Evolutionary conservation across 2,888 invertebrate species (phyloP), one percentile per base, ranked within the genome.

Genomic region (Apotomis betuletana): DNA sequence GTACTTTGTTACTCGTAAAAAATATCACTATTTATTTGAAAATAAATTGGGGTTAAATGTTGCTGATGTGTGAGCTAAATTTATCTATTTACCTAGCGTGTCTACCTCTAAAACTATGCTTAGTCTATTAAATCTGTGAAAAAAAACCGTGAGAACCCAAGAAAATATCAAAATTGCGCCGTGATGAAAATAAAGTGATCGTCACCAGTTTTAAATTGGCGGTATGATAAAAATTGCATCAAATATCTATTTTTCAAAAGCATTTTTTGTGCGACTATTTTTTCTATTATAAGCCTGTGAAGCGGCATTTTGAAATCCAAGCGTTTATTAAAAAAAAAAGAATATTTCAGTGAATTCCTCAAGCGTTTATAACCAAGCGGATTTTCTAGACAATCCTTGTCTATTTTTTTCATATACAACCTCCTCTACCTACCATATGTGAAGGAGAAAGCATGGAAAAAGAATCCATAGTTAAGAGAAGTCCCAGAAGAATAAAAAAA

Each of bases 381-480:
- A 79, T 80, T 79, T 75, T 77, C 76, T 77, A 70, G 67, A 70
- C 71, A 74, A 73, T 74, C 77, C 74, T 75, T 75, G 70, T 87
- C 88, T 90, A 89, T 89, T 87, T 85, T 79, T 85, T 89, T 85
- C 84, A 74, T 87, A 92, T 92, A 93, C 93, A 93, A 93, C 93
- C 93, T 93, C 93, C 82, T 92, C 92, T 90, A 90, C 93, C 93
- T 93, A 93, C 93, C 93, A 93, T 90, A 84, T 92, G 92, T 88
- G 92, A 90, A 89, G 93, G 89, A 90, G 92, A 90, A 83, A 92
- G 92, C 93, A 92, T 93, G 93, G 90, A 93, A 92, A 92, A 84
- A 90, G 91, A 92, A 87, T 89, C 89, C 90, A 90, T 88, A 84
- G 85, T 91, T 92, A 85, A 90, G 86, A 90, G 83, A 83, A 78